Evolutionary conservation across 2,113 vertebrate species (phyloP), one percentile per base, ranked within the genome.

Genomic region (Boleophthalmus pectinirostris): DNA sequence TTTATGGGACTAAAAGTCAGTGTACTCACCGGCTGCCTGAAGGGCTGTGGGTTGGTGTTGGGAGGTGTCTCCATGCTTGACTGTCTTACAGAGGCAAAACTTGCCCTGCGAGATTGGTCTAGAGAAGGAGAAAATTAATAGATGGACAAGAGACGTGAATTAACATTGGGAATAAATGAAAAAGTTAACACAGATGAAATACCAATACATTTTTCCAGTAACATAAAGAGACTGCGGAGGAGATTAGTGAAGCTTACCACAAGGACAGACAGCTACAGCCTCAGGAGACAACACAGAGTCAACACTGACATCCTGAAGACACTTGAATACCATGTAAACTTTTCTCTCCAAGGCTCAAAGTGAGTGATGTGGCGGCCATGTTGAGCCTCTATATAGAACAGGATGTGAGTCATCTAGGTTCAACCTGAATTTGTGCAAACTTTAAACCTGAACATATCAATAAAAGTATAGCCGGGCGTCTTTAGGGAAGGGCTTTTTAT

Each of bases 41-140:
- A 97, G 90, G 93, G 90, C 86, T 94, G 93, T 11, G 93, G 90
- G 68, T 95, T 94, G 43, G 95, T 93, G 53, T 95, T 93, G 33
- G 95, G 94, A 84, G 94, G 95, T 53, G 95, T 94, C 83, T 97
- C 96, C 96, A 97, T 97, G 92, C 96, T 97, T 88, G 94, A 95
- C 93, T 96, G 95, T 90, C 95, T 95, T 79, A 92, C 95, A 88
- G 95, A 95, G 82, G 96, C 96, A 93, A 96, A 95, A 86, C 95
- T 96, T 94, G 96, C 96, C 93, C 96, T 93, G 89, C 95, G 93
- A 78, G 94, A 94, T 92, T 95, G 93, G 91, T 96, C 95, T 94
- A 57, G 65, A 73, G 54, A 25, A 23, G 12, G 69, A 73, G 35
- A 74, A n/a, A 49, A 35, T 14, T 20, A 38, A 35, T 66, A 47